Evolutionary conservation across 2,113 vertebrate genomes (phyloP), one percentile per base, ranked within the genome.

Genomic region (Genyomyrus donnyi): DNA sequence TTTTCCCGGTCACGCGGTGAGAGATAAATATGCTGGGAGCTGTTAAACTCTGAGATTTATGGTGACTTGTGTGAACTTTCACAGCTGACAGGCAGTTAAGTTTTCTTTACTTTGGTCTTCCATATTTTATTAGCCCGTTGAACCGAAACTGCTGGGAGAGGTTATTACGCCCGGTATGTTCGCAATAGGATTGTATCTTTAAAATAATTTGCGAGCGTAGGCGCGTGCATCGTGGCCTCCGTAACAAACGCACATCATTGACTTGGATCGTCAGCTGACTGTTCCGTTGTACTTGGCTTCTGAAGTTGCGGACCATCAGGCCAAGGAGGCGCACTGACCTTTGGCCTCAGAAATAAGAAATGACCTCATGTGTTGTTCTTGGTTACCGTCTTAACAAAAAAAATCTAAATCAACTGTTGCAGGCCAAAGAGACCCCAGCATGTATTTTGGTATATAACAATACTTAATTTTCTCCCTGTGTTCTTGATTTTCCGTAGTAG

Each of bases 191-290:
- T 91, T 91, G 92, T 92, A 90, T 19, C 91, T 92, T 93, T 93
- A 90, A 91, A 94, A 95, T 95, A 94, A 96, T 95, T 95, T 95
- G 96, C 95, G 94, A 94, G 95, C 93, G 94, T 92, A 92, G 91
- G 94, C 96, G 93, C 93, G 93, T 93, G 95, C 91, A 93, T 93
- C 90, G 93, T 92, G 93, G 92, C 94, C 93, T 93, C 92, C 89
- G 92, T 90, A 93, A 93, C 93, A 95, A 88, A 92, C 89, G 93
- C 90, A 91, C 93, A 93, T 95, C 92, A 95, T 96, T 95, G 94
- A 95, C 96, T 96, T 96, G 96, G 94, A 93, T 95, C 94, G 92
- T 95, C 96, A 95, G 94, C 94, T 92, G 94, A 95, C 94, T 93
- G 94, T 91, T 92, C 93, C 91, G 93, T 93, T 95, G 92, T 93